Base-by-base conservation (phyloP, 2,113 vertebrate genomes). In the Sprattus sprattus region DNA sequence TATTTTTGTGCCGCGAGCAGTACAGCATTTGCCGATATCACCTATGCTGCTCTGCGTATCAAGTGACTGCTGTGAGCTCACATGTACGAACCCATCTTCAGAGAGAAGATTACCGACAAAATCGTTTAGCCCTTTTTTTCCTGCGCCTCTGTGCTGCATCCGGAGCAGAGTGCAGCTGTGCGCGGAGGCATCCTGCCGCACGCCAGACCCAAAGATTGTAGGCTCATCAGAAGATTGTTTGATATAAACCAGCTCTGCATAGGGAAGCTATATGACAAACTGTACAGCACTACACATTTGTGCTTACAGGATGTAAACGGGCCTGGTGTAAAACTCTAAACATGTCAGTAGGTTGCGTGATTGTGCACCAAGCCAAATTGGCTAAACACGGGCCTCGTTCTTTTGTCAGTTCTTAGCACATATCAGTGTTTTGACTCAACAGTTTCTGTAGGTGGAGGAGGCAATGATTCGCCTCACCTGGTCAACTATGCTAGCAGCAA, bases 121-220 rank as follows among this genome's bases (percentile, higher is more conserved):
- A 85, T 64, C 71, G 32, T 87, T 83, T 85, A 50, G 25, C 78
- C 1, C 49, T 28, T 81, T 83, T 87, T 87, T 82, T 89, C 45
- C 75, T 64, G 85, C 82, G 85, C 86, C 85, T 89, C 89, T 16
- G 71, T 91, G 92, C 90, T 92, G 93, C 94, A 95, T 95, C 94
- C 93, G 94, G 94, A 94, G 94, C 93, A 93, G 90, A 91, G 88
- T 88, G 90, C 94, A 94, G 94, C 94, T 93, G 94, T 94, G 92
- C 89, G 91, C 84, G 85, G 10, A 94, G 90, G 90, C 93, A 94
- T 94, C 94, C 94, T 95, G 93, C 93, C 86, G 88, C 86, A 81
- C 81, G 67, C 50, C 9, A 78, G 71, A 32, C 71, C 71, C 71
- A 39, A 13, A 39, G 71, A 25, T 28, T 78, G 28, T 39, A 32